Percentiles rank a stretch among this genome's conserved stretches.
These are phyloP conservation scores for Crypturellus tataupa DNA, from an alignment of 2,797 vertebrate genomes.

Conservation along the genomic window DNA sequence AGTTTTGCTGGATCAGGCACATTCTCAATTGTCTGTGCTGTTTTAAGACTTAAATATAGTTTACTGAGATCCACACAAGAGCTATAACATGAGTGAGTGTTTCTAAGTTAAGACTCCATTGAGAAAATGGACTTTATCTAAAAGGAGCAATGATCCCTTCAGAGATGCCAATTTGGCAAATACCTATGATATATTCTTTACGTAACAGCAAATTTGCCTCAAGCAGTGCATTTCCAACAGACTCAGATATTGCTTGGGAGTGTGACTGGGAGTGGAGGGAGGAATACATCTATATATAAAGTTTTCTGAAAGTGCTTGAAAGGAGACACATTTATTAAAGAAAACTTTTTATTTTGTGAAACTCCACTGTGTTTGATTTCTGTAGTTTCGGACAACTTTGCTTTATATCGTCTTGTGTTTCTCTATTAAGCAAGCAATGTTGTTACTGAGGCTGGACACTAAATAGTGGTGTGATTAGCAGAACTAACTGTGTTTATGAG, in stretches of 20 bases:
- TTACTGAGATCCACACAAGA: background rate
- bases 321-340: background rate
- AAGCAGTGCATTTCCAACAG: background rate
- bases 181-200: background rate
- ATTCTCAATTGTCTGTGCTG: background rate
- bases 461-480: background rate
- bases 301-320: background rate
- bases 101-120: background rate
- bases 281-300: background rate
- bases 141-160: background rate
- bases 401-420: background rate
- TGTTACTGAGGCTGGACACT: background rate
- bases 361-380: background rate
- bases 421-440: background rate
- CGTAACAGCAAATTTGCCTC: background rate
- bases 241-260: background rate
- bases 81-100: background rate
- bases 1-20: background rate
- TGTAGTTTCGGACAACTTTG: background rate
- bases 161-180: background rate
- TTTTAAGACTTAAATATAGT: slow-evolving; percentile 21
- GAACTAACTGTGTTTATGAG: background rate
- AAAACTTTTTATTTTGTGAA: background rate
- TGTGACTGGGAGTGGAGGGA: background rate
- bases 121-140: background rate